phyloP scores from a whole-genome alignment of 35 echinoderm and acorn worm species.

The Hemicentrotus pulcherrimus region DNA sequence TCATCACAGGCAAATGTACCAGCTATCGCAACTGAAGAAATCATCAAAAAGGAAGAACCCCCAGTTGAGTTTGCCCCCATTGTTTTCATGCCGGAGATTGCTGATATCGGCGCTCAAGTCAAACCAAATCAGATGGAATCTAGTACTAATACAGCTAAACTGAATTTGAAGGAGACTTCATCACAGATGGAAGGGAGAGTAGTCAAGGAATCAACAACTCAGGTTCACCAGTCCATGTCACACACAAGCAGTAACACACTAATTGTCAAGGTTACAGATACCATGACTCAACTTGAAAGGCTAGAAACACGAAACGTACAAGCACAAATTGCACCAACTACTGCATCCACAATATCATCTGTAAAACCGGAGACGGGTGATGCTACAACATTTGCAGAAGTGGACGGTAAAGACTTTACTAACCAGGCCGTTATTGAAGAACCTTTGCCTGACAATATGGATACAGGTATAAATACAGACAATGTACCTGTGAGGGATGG shows the following conservation, averaged over 20 bases:
- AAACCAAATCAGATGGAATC: constrained; percentile 20
- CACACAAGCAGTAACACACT: constrained; percentile 15
- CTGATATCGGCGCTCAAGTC: not conserved
- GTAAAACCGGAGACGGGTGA: not conserved
- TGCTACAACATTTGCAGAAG: not conserved
- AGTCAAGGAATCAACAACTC: constrained; percentile 17
- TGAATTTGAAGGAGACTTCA: not conserved
- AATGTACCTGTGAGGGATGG: not conserved
- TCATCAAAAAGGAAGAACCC: not conserved
- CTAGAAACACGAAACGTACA: not conserved
- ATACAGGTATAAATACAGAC: not conserved
- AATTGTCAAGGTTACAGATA: not conserved
- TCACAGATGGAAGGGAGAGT: not conserved
- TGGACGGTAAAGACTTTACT: not conserved
- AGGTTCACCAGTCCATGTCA: not conserved
- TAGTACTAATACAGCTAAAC: not conserved
- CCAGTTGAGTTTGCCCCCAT: not conserved
- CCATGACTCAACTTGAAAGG: constrained; percentile 23
- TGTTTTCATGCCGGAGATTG: not conserved
- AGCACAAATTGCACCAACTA: constrained; percentile 13
- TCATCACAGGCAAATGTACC: not conserved
- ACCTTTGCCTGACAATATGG: constrained; percentile 26
- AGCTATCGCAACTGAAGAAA: not conserved
- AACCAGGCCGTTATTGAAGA: constrained; percentile 14
- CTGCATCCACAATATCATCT: not conserved